These are phyloP conservation scores for Halcyon badia DNA, from an alignment of 2,797 vertebrate species.

Conservation along the genomic window DNA sequence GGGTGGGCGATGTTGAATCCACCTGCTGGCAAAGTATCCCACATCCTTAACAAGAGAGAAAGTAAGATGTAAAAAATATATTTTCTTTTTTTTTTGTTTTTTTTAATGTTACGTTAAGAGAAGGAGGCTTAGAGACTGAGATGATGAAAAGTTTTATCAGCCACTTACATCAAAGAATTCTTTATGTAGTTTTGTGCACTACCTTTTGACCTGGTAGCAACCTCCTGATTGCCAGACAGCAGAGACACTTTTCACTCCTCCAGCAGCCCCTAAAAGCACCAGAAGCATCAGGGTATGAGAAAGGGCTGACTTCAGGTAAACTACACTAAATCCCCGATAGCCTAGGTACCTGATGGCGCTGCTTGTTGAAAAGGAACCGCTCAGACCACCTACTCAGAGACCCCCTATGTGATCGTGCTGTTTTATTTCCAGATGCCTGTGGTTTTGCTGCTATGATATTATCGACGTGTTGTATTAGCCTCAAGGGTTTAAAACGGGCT, in stretches of 20 bases:
- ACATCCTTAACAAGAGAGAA: not conserved
- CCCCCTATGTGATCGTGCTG: not conserved
- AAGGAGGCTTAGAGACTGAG: not conserved
- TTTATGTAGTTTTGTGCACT: not conserved
- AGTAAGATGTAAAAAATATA: not conserved
- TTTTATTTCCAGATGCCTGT: slow-evolving; percentile 40
- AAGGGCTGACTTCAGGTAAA: not conserved
- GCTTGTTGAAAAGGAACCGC: not conserved
- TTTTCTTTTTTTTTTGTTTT: not conserved
- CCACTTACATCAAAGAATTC: not conserved
- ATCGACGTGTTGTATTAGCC: not conserved
- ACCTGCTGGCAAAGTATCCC: not conserved
- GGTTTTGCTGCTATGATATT: not conserved
- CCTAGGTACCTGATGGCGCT: not conserved
- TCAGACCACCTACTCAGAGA: slow-evolving; percentile 58
- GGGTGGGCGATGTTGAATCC: not conserved
- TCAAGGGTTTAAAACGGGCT: slow-evolving; percentile 26
- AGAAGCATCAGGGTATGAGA: not conserved
- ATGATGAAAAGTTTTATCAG: not conserved
- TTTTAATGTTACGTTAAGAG: not conserved
- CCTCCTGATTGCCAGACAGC: not conserved
- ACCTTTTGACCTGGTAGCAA: not conserved
- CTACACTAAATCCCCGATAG: not conserved
- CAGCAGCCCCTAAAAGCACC: not conserved
- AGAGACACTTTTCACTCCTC: not conserved